Conservation (phyloP, 2,888 invertebrate genomes). For the Leucophenga montana region DNA sequence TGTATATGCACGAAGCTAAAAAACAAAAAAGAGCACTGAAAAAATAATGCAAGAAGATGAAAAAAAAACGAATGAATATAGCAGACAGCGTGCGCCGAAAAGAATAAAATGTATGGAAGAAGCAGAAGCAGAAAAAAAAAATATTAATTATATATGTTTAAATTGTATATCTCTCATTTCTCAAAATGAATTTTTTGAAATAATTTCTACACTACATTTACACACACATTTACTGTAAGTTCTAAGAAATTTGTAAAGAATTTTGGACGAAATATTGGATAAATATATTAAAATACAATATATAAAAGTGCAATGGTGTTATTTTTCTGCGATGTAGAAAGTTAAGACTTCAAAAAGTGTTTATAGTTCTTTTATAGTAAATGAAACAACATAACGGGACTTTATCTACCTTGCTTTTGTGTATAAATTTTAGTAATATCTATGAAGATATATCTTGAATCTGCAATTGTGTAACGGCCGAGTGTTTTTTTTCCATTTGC, state of each 20-base stretch:
- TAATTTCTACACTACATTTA: constrained; percentile 68
- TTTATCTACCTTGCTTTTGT: too few relatives aligned
- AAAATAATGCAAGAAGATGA: background rate
- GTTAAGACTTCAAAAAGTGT: background rate
- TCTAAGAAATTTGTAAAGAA: constrained; percentile 67
- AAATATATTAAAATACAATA: constrained; percentile 54
- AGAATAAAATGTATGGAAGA: background rate
- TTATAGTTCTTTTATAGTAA: too few relatives aligned
- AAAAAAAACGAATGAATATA: background rate
- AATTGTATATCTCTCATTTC: constrained; percentile 23
- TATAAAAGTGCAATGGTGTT: background rate
- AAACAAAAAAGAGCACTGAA: too few relatives aligned
- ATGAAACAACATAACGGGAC: too few relatives aligned
- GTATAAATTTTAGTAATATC: too few relatives aligned
- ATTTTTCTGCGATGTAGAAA: background rate
- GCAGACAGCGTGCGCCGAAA: background rate
- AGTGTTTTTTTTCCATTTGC: too few relatives aligned
- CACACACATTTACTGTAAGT: constrained; percentile 55
- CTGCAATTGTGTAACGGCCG: too few relatives aligned
- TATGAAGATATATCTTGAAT: too few relatives aligned
- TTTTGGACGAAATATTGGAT: constrained; percentile 68
- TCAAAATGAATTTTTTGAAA: constrained; percentile 57
- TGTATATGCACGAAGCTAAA: background rate
- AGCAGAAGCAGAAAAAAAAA: constrained; percentile 24
- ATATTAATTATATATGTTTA: constrained; percentile 27